A percentile compares a stretch with the other conserved stretches of the same genome.
These are phyloP conservation scores for Drosophila fuyamai DNA, from an alignment of 1,140 invertebrate genomes.

Conservation along the genomic window DNA sequence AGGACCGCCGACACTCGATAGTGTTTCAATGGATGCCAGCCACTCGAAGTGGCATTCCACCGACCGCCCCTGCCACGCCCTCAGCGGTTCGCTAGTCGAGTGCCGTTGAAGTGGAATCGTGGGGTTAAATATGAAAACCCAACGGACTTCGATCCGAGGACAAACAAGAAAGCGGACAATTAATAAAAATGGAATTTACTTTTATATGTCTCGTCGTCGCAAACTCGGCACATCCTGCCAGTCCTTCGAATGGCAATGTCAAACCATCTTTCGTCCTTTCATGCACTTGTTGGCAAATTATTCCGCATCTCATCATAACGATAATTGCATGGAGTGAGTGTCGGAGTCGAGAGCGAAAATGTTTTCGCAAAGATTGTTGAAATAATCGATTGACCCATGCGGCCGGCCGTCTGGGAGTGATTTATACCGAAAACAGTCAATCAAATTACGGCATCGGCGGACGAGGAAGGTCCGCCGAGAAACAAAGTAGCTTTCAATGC, in stretches of 20 bases:
- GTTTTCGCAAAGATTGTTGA: slow-evolving; percentile 46
- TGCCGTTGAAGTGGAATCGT: slow-evolving; percentile 9
- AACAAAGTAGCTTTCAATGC: slow-evolving; percentile 27
- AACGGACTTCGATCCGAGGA: slow-evolving; percentile 28
- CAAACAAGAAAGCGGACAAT: slow-evolving; percentile 58
- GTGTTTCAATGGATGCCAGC: slow-evolving; percentile 61
- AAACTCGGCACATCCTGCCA: slow-evolving; percentile 1
- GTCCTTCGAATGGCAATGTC: slow-evolving; percentile 49
- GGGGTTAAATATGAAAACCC: slow-evolving; percentile 5
- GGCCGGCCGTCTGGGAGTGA: slow-evolving; percentile 21
- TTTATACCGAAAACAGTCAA: slow-evolving; percentile 51
- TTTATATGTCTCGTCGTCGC: slow-evolving; percentile 49
- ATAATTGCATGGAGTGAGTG: slow-evolving; percentile 58
- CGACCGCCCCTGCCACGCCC: slow-evolving; percentile 32
- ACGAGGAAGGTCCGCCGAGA: slow-evolving; percentile 10
- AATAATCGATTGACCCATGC: slow-evolving; percentile 44
- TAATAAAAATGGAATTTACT: slow-evolving; percentile 76
- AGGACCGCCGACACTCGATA: slow-evolving; percentile 42
- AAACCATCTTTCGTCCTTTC: slow-evolving; percentile 49
- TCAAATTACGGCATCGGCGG: slow-evolving; percentile 31
- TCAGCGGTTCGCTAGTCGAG: slow-evolving; percentile 53
- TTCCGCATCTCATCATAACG: slow-evolving; percentile 61
- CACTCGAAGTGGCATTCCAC: slow-evolving; percentile 42
- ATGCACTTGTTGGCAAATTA: slow-evolving; percentile 55
- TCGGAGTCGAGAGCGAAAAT: slow-evolving; percentile 44